Evolutionary conservation across 2,797 vertebrate genomes (phyloP).

Genomic region (Hybognathus amarus): DNA sequence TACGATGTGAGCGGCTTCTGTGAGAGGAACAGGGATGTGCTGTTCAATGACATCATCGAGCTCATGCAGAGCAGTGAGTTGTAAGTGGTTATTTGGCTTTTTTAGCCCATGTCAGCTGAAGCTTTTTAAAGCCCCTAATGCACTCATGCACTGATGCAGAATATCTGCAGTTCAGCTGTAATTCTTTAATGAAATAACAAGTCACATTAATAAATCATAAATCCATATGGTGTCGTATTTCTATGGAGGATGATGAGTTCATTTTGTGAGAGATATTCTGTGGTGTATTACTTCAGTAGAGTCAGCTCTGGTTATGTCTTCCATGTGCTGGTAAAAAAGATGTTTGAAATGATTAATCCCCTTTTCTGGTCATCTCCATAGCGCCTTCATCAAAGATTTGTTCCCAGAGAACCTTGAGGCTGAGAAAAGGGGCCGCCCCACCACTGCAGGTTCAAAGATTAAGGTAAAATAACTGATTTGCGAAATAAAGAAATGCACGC

Average conservation of each 20-base stretch:
- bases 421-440: slow-evolving; percentile 83
- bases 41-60: slow-evolving; percentile 86
- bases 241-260: neutral
- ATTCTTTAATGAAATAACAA: slow-evolving; percentile 20
- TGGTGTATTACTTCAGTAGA: neutral
- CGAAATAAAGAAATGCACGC: neutral
- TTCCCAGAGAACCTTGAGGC: slow-evolving; percentile 82
- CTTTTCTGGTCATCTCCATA: slow-evolving; percentile 53
- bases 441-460: slow-evolving; percentile 83
- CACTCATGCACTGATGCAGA: neutral
- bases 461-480: slow-evolving; percentile 71
- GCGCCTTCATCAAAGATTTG: slow-evolving; percentile 79
- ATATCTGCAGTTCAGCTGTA: neutral
- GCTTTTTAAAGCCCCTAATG: slow-evolving; percentile 20
- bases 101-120: neutral
- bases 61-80: slow-evolving; percentile 87
- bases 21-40: slow-evolving; percentile 83
- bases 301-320: neutral
- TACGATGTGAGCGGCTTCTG: slow-evolving; percentile 81
- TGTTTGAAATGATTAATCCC: neutral
- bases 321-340: neutral
- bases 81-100: slow-evolving; percentile 70
- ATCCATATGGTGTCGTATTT: neutral
- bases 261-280: neutral
- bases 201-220: slow-evolving; percentile 29